phyloP scores from a whole-genome alignment of 2,113 vertebrate genomes.

The Melanotaenia duboulayi region DNA sequence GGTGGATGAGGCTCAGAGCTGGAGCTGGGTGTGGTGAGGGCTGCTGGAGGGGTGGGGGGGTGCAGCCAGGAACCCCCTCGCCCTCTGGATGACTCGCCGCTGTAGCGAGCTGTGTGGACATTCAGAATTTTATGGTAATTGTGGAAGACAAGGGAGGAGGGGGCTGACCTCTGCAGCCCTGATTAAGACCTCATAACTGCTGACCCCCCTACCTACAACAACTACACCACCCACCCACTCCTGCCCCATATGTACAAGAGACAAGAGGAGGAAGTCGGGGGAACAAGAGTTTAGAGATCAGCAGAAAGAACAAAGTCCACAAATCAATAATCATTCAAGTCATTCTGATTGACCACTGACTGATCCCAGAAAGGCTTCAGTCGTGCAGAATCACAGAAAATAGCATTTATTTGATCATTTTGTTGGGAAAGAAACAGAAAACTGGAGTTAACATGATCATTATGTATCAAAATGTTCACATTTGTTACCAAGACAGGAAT shows the following conservation, averaged over 20 bases:
- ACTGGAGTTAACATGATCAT: too few relatives aligned
- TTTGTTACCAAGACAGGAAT: too few relatives aligned
- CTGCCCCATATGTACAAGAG: not conserved
- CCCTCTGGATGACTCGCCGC: conserved; percentile 81
- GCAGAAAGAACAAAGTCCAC: not conserved
- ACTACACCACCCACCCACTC: not conserved
- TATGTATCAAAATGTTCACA: too few relatives aligned
- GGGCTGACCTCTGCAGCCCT: conserved; percentile 71
- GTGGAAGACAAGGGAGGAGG: conserved; percentile 69
- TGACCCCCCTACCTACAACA: not conserved
- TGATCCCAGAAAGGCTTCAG: too few relatives aligned
- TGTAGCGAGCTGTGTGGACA: conserved; percentile 73
- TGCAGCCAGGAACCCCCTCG: conserved; percentile 68
- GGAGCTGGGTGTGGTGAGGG: not conserved
- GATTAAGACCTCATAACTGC: conserved; percentile 79
- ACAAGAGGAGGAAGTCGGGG: not conserved
- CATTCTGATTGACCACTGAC: too few relatives aligned
- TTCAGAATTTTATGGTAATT: conserved; percentile 85
- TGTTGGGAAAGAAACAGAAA: too few relatives aligned
- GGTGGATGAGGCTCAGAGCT: not conserved
- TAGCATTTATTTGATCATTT: too few relatives aligned
- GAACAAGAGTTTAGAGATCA: not conserved
- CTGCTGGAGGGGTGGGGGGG: not conserved
- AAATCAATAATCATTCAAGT: not conserved
- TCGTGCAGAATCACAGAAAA: too few relatives aligned